Conservation (phyloP, 2,113 vertebrate genomes). For the Phalacrocorax carbo region DNA sequence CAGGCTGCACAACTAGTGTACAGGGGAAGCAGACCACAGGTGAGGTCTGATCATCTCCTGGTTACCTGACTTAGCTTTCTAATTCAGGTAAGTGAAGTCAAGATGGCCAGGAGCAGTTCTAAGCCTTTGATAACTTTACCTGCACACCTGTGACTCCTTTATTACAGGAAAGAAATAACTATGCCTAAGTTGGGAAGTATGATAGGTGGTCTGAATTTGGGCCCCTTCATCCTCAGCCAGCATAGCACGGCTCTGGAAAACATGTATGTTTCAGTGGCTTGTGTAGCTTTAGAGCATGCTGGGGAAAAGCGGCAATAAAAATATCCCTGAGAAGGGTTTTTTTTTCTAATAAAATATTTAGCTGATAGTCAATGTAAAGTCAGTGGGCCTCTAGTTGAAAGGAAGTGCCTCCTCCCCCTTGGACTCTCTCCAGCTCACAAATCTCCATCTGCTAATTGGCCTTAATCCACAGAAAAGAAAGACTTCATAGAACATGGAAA, state of each 20-base stretch:
- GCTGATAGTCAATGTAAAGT: not conserved
- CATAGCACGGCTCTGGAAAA: not conserved
- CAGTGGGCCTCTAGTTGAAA: conserved; percentile 20
- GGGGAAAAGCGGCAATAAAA: not conserved
- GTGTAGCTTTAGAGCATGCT: not conserved
- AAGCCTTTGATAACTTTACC: not conserved
- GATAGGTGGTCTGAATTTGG: not conserved
- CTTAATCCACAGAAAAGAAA: conserved; percentile 45
- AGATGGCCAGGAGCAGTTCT: not conserved
- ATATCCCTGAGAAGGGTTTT: not conserved
- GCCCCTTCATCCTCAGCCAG: not conserved
- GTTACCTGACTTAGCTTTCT: not conserved
- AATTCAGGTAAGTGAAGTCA: not conserved
- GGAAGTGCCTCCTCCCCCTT: not conserved
- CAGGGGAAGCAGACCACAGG: not conserved
- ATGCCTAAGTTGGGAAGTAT: not conserved
- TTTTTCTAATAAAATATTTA: conserved; percentile 32
- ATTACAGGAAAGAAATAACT: not conserved
- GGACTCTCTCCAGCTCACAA: conserved; percentile 34
- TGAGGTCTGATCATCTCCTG: not conserved
- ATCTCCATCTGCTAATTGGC: conserved; percentile 64
- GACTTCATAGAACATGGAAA: conserved; percentile 20
- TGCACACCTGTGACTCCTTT: not conserved
- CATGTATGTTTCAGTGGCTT: not conserved
- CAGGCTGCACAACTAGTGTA: not conserved